phyloP scores from a whole-genome alignment of 2,797 vertebrate genomes.

The Girardinus metallicus region DNA sequence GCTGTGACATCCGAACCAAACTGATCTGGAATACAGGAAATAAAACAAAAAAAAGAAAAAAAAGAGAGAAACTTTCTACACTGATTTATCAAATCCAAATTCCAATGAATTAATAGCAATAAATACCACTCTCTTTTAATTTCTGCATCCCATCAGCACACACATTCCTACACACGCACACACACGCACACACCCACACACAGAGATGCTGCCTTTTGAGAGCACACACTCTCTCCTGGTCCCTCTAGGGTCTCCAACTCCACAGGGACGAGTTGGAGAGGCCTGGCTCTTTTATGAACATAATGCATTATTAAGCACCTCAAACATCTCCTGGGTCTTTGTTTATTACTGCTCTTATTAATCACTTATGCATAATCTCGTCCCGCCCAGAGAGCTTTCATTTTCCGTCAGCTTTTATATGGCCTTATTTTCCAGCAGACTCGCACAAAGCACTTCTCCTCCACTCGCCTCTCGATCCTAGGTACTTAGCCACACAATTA shows the following conservation, averaged over 20 bases:
- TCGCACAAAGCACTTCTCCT: slow-evolving; percentile 44
- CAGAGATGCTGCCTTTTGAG: slow-evolving; percentile 56
- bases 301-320: slow-evolving; percentile 90
- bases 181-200: slow-evolving; percentile 36
- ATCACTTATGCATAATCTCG: slow-evolving; percentile 85
- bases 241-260: slow-evolving; percentile 80
- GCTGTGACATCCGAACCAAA: slow-evolving; percentile 44
- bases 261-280: slow-evolving; percentile 81
- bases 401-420: slow-evolving; percentile 78
- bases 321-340: slow-evolving; percentile 88
- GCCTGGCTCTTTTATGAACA: slow-evolving; percentile 85
- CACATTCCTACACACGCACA: slow-evolving; percentile 40
- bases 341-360: slow-evolving; percentile 90
- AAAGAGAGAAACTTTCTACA: slow-evolving; percentile 6
- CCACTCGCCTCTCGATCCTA: slow-evolving; percentile 56
- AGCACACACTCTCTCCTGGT: slow-evolving; percentile 62
- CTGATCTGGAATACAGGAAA: slow-evolving; percentile 32
- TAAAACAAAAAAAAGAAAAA: slow-evolving; percentile 9
- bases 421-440: slow-evolving; percentile 68
- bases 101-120: slow-evolving; percentile 39
- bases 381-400: slow-evolving; percentile 81
- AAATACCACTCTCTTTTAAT: slow-evolving; percentile 30
- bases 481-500: slow-evolving; percentile 69
- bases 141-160: slow-evolving; percentile 16
- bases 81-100: slow-evolving; percentile 33